Evolutionary conservation across 2,888 invertebrate genomes (phyloP).

Genomic region (Catonia carolina): DNA sequence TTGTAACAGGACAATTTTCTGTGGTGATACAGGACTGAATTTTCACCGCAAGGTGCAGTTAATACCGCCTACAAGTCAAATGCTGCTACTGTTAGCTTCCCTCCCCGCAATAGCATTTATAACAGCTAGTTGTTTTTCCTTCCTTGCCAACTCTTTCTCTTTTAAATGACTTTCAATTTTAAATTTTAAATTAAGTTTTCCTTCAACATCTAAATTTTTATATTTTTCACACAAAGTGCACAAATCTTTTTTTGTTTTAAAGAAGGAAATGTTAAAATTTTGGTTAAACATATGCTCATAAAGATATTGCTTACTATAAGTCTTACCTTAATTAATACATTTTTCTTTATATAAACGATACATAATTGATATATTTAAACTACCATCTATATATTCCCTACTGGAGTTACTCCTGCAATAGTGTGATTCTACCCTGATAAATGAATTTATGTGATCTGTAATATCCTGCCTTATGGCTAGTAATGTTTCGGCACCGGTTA

Average conservation of each 20-base stretch:
- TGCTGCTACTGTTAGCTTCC: too few species aligned
- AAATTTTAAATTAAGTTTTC: too few species aligned
- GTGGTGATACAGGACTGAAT: slow-evolving; percentile 4
- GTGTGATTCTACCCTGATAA: background rate
- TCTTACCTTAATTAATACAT: background rate
- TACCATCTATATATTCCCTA: background rate
- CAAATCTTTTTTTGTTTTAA: background rate
- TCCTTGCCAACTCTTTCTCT: too few species aligned
- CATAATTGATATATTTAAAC: background rate
- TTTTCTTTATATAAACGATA: background rate
- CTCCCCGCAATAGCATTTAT: too few species aligned
- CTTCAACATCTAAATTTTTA: too few species aligned
- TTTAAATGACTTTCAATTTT: too few species aligned
- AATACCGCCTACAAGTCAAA: slow-evolving; percentile 9
- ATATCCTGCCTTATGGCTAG: background rate
- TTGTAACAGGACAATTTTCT: slow-evolving; percentile 13
- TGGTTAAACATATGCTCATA: background rate
- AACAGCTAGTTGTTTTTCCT: too few species aligned
- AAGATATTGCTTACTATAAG: background rate
- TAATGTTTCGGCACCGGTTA: too few species aligned
- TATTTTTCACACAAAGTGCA: background rate
- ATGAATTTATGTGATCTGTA: background rate
- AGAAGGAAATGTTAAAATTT: background rate
- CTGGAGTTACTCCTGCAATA: background rate
- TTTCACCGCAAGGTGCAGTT: background rate